Base-by-base conservation (phyloP, 2,113 vertebrate genomes). In the Copsychus sechellarum region DNA sequence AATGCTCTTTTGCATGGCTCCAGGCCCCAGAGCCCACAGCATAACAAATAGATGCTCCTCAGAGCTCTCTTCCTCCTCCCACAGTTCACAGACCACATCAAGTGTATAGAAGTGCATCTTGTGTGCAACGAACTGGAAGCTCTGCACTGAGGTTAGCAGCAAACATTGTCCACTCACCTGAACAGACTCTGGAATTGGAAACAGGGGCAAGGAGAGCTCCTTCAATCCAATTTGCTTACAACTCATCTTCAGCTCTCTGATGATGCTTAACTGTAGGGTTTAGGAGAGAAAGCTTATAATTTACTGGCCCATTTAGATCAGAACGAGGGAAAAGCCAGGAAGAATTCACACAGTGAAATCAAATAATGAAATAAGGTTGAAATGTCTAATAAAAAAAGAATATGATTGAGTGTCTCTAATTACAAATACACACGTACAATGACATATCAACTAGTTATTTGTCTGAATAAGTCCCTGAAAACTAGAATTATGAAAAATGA, bases 61-160 rank as follows among this genome's bases (percentile, higher is more conserved):
- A 7, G 64, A 57, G 76, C 34, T n/a, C 71, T 62, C 28, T 40
- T 81, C 73, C 56, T 80, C 54, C 38, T 93, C 57, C 77, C 51
- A 33, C 43, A 78, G 40, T 65, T 51, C 81, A 56, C 57, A 67
- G 61, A 64, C 31, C 62, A 28, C 36, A 47, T 48, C 69, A 50
- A 62, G 65, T 48, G 36, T 36, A 31, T 58, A 36, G 71, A 70
- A 92, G 74, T 53, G 42, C n/a, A 87, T 82, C 62, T 26, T 38
- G 53, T 36, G 70, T 80, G 89, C 81, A 90, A 7, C 17, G 47
- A 93, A n/a, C 78, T 81, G 86, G 86, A 95, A 96, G 69, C 60
- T 69, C 40, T 82, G 83, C 85, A 56, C 7, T 57, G 81, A 95
- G 89, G 51, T 95, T 88, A 87, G 81, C 88, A 90, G 94, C 38